Percentiles rank a stretch among this genome's conserved stretches.
These are phyloP conservation scores for Scortum barcoo DNA, from an alignment of 2,113 vertebrate species.

Conservation along the genomic window DNA sequence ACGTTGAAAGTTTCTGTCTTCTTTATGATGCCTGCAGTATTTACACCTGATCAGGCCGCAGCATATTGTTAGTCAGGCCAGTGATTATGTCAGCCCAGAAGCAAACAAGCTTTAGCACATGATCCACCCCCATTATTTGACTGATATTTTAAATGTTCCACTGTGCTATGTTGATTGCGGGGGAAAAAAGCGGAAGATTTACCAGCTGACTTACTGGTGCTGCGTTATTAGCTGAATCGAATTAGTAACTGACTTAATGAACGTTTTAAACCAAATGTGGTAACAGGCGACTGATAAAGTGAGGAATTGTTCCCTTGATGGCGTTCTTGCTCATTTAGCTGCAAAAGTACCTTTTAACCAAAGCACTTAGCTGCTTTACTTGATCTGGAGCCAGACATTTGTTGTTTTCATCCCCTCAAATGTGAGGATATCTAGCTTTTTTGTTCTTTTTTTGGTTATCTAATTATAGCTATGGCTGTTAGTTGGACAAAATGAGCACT, in stretches of 20 bases:
- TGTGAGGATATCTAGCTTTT: no score
- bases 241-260: not conserved
- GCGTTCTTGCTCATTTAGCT: not conserved
- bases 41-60: slow-evolving; percentile 2
- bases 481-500: not conserved
- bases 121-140: slow-evolving; percentile 15
- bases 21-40: slow-evolving; percentile 15
- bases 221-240: not conserved
- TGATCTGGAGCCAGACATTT: not conserved
- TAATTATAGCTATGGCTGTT: no score
- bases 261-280: not conserved
- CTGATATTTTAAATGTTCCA: slow-evolving; percentile 9
- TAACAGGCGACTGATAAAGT: not conserved
- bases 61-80: not conserved
- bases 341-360: not conserved
- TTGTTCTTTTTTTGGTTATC: not conserved
- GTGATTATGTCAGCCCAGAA: slow-evolving; percentile 15
- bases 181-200: not conserved
- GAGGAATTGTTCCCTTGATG: not conserved
- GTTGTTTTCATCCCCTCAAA: not conserved
- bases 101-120: slow-evolving; percentile 22
- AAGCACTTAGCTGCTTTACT: not conserved
- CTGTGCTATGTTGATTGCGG: not conserved
- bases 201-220: not conserved
- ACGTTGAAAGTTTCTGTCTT: slow-evolving; percentile 11